Percentiles rank a stretch among this genome's conserved stretches.
Evolutionary conservation across 2,888 invertebrate species (phyloP).

Genomic region (Tuberolachnus salignus): DNA sequence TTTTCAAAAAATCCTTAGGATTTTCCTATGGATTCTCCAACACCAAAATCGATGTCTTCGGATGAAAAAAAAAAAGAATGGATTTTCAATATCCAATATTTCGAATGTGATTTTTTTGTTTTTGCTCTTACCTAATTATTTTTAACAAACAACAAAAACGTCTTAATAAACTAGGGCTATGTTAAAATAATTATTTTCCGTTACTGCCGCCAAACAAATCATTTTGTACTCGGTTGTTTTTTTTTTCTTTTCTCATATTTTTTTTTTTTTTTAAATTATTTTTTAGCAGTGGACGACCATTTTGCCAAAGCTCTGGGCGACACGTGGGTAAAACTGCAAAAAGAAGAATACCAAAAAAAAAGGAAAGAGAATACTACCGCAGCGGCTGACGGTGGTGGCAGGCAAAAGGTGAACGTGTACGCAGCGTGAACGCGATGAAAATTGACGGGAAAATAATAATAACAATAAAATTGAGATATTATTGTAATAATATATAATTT

Average conservation of each 20-base stretch:
- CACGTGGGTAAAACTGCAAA: constrained; percentile 70
- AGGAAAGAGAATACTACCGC: constrained; percentile 24
- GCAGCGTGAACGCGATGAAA: neutral
- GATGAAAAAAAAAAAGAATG: no score
- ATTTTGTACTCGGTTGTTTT: no score
- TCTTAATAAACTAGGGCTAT: no score
- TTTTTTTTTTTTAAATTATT: constrained; percentile 44
- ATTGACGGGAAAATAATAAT: neutral
- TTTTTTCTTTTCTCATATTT: neutral
- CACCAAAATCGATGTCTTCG: no score
- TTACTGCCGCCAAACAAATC: no score
- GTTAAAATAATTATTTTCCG: no score
- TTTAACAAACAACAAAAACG: no score
- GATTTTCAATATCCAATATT: no score
- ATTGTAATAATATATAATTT: constrained; percentile 8
- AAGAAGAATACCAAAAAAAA: constrained; percentile 56
- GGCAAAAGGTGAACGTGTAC: constrained; percentile 47
- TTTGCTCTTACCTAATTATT: no score
- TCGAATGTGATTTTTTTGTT: no score
- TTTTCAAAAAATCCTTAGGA: no score
- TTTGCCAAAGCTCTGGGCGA: constrained; percentile 86
- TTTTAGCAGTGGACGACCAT: constrained; percentile 79
- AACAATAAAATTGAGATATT: neutral
- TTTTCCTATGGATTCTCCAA: no score
- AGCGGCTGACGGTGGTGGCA: neutral